Base-by-base conservation (phyloP, 2,113 vertebrate species). In the Apteryx mantelli region DNA sequence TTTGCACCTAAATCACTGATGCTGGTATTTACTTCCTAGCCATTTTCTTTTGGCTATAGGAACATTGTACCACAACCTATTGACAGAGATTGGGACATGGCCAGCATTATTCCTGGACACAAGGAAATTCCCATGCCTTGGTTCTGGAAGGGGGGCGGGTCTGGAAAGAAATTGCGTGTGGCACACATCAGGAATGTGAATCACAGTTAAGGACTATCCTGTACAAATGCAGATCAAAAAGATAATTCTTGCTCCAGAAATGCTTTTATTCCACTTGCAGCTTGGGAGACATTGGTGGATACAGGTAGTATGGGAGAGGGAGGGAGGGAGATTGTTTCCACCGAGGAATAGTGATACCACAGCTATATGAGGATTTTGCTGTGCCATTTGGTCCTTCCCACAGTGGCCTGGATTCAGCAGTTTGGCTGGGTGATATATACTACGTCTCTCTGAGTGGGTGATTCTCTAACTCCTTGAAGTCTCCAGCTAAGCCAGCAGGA, bases 401-500 rank as follows among this genome's bases (percentile, higher is more conserved):
- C 4, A 0, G 26, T 18, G 46, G 46, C 61, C 86, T 82, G 65
- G 30, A 10, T 36, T 53, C 77, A 20, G 30, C 56, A 34, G 4
- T 46, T 40, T 74, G 82, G 34, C 85, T 42, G 76, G 32, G 32
- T 81, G 80, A 73, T 84, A 13, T 20, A 4, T 7, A 6, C 55
- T 91, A 2, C 76, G 26, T 8, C 55, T 44, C 68, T 84, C 36
- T 63, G 60, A 53, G 77, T 14, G 46, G 69, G 30, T 46, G 83
- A 82, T 91, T 86, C 74, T n/a, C 91, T 55, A 70, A 60, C 60
- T 75, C 81, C 93, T 94, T 92, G 77, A 92, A 89, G 86, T 78
- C 81, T 93, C 69, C 65, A 86, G 91, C 83, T 81, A 84, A 89
- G 77, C 80, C 86, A 93, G 93, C 89, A 87, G 74, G 28, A 91